These are phyloP conservation scores for Oreohelix idahoensis DNA, from an alignment of 1,140 invertebrate species.

Conservation along the genomic window DNA sequence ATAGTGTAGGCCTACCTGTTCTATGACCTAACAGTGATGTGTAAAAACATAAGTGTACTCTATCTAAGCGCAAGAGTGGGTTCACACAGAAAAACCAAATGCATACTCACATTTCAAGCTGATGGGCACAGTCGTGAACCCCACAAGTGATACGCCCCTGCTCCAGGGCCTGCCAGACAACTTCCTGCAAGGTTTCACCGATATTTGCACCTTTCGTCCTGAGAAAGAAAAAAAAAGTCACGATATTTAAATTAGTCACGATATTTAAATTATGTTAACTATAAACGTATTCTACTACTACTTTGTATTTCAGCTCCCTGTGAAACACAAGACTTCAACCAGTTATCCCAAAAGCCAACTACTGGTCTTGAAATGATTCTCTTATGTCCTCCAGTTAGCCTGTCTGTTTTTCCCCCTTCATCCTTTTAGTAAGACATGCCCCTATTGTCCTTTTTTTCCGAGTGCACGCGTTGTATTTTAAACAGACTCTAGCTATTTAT, in stretches of 20 bases:
- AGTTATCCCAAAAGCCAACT: too few species aligned
- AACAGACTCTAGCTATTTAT: too few species aligned
- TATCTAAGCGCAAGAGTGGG: too few species aligned
- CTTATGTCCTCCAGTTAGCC: too few species aligned
- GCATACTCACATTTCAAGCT: constrained; percentile 31
- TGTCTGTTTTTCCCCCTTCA: too few species aligned
- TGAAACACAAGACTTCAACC: not conserved
- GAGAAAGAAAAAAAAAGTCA: not conserved
- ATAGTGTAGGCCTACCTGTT: too few species aligned
- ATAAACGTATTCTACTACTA: not conserved
- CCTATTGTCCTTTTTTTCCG: too few species aligned
- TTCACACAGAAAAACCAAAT: not conserved
- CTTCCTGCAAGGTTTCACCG: constrained; percentile 12
- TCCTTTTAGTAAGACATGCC: too few species aligned
- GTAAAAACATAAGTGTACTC: too few species aligned
- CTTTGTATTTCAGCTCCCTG: not conserved
- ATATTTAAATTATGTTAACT: not conserved
- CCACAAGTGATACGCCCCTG: constrained; percentile 29
- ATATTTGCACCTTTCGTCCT: not conserved
- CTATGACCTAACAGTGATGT: too few species aligned
- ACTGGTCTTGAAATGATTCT: too few species aligned
- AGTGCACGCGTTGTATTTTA: too few species aligned
- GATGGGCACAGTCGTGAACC: constrained; percentile 16
- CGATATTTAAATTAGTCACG: not conserved
- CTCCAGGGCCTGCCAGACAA: constrained; percentile 19